These are phyloP conservation scores for Regulus satrapa DNA, from an alignment of 2,113 vertebrate genomes.

Conservation along the genomic window DNA sequence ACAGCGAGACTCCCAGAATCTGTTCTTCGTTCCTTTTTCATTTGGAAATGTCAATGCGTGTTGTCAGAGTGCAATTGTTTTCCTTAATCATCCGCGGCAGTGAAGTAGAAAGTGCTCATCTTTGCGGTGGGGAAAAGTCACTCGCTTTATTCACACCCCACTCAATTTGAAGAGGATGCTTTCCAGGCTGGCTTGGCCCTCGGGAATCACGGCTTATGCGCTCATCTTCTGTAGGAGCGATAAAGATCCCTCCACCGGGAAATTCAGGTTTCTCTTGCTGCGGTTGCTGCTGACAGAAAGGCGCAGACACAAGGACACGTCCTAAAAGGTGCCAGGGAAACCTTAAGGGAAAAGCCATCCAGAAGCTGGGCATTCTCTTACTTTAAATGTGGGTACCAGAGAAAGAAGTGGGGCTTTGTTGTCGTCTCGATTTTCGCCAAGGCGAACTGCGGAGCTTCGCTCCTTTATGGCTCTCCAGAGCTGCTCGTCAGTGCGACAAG, in stretches of 20 bases:
- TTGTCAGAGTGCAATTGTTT: slow-evolving; percentile 47
- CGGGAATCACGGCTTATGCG: neutral
- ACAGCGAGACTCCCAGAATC: neutral
- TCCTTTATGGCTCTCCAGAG: neutral
- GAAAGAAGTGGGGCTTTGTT: neutral
- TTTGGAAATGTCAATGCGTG: slow-evolving; percentile 17
- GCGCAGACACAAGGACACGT: neutral
- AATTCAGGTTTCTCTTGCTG: neutral
- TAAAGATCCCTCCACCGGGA: neutral
- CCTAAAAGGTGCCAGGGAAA: neutral
- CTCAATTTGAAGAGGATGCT: neutral
- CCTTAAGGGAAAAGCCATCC: neutral
- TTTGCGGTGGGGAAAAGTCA: neutral
- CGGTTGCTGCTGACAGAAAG: neutral
- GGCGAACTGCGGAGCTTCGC: accelerated
- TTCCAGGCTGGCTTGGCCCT: neutral
- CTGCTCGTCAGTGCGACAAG: neutral
- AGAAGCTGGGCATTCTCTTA: neutral
- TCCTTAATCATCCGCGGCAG: neutral
- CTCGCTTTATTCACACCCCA: neutral
- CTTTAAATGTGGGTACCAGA: neutral
- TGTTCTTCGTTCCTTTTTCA: slow-evolving; percentile 17
- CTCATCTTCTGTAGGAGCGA: accelerated
- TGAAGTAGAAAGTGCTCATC: slow-evolving; percentile 10
- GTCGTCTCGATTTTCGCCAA: neutral